Evolutionary conservation across 2,888 invertebrate genomes (phyloP), one percentile per base, ranked within the genome.

Genomic region (Drosophila hawaiiensis): DNA sequence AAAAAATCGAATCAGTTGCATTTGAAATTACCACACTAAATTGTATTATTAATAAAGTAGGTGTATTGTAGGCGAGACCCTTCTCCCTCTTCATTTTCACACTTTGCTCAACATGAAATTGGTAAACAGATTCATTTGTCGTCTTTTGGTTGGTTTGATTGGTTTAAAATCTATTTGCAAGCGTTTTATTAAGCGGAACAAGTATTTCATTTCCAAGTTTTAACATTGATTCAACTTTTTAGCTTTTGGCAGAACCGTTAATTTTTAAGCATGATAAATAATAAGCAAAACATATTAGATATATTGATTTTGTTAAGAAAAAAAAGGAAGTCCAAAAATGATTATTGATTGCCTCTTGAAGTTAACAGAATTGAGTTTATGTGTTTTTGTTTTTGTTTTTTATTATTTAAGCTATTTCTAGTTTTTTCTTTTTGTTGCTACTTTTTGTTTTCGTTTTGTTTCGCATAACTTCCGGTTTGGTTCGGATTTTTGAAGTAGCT

Each of bases 391-490:
- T 58, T 39, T 6, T 56, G 29, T 41, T 56, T 41, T 22, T 43
- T 31, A 31, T 43, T 43, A 62, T 28, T 59, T 19, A 47, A 47
- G 47, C 25, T 58, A 22, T 41, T 58, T 58, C 39, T 43, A 19
- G 41, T 19, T 58, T 66, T 22, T 33, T 53, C 43, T 16, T 31
- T 66, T 25, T 47, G 16, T 12, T 53, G 29, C 47, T 37, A 9
- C 29, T 68, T 28, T 71, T 68, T 75, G 63, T 63, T 39, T 68
- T 66, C 19, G 49, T 29, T 64, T 53, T 31, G 60, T 55, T 73
- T 58, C 35, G 62, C 63, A 31, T 68, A 49, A 78, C 84, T 87
- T 87, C 87, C 87, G 89, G 77, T 62, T 75, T 55, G 73, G 47
- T 9, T 49, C 16, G 37, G 33, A 73, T 81, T 76, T 82, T 82